Evolutionary conservation across 2,797 vertebrate genomes (phyloP).

Genomic region (Gymnoscopelus microlampas): DNA sequence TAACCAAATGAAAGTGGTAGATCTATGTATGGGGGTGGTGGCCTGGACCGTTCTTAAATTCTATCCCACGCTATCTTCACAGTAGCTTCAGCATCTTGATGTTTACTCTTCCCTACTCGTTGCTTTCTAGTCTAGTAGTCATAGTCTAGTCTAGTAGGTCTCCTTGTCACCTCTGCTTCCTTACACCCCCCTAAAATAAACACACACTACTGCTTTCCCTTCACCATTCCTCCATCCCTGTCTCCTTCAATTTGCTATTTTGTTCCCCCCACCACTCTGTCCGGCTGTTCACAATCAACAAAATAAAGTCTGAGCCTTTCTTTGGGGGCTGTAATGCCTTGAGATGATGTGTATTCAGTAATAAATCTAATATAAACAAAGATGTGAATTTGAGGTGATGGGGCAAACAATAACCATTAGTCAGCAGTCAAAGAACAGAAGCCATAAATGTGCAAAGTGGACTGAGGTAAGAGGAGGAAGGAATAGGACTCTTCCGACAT

Average conservation of each 20-base stretch:
- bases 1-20: too few species aligned
- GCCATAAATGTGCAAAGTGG: not conserved
- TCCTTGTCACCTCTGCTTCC: constrained; percentile 71
- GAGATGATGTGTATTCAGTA: constrained; percentile 42
- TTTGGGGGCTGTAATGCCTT: constrained; percentile 53
- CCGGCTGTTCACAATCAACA: constrained; percentile 67
- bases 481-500: too few species aligned
- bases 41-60: constrained; percentile 56
- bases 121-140: constrained; percentile 11
- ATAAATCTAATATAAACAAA: constrained; percentile 10
- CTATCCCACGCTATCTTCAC: constrained; percentile 55
- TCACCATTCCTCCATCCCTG: constrained; percentile 25
- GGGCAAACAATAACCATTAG: constrained; percentile 46
- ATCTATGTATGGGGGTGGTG: constrained; percentile 18
- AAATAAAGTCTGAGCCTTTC: constrained; percentile 39
- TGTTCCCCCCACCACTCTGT: constrained; percentile 26
- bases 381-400: constrained; percentile 64
- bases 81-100: constrained; percentile 63
- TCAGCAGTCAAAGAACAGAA: constrained; percentile 16
- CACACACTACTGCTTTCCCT: constrained; percentile 59
- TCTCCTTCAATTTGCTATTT: constrained; percentile 14
- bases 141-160: not conserved
- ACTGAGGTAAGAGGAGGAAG: too few species aligned
- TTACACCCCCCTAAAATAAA: constrained; percentile 66
- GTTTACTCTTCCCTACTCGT: constrained; percentile 42